These are phyloP conservation scores for Copidosoma aretas DNA, from an alignment of 2,888 invertebrate genomes.

Conservation along the genomic window DNA sequence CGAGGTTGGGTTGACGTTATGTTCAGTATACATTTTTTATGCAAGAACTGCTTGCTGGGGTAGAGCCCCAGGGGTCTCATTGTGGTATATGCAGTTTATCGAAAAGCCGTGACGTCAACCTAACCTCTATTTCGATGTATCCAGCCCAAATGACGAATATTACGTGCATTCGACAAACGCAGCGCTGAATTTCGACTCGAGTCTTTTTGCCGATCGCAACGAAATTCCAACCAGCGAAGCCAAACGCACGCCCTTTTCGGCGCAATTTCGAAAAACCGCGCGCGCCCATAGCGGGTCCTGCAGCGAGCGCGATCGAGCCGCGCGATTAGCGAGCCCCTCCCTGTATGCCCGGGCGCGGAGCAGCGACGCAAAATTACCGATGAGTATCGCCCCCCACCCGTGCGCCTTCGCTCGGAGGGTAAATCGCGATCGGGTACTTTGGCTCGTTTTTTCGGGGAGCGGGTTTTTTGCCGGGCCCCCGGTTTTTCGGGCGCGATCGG, in stretches of 20 bases:
- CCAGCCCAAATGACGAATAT: no score
- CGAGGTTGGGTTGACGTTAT: no score
- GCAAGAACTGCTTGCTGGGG: no score
- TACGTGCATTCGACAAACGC: no score
- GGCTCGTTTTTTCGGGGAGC: not conserved
- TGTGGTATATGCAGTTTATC: no score
- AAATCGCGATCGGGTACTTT: slow-evolving; percentile 20
- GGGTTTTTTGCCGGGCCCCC: not conserved
- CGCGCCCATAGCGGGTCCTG: slow-evolving; percentile 28
- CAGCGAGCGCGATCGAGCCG: slow-evolving; percentile 34
- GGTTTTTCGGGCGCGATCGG: not conserved
- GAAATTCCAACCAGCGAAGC: slow-evolving; percentile 11
- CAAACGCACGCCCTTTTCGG: slow-evolving; percentile 28
- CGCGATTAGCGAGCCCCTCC: slow-evolving; percentile 24
- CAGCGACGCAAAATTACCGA: slow-evolving; percentile 35
- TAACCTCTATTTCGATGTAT: no score
- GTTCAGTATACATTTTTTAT: no score
- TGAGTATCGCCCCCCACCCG: slow-evolving; percentile 22
- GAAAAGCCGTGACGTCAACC: no score
- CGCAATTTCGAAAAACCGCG: slow-evolving; percentile 19
- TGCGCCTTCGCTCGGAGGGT: not conserved
- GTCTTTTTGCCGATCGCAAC: no score
- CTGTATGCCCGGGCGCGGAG: not conserved
- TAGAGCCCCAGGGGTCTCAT: no score
- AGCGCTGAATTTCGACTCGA: no score